Evolutionary conservation across 2,113 vertebrate genomes (phyloP).

Genomic region (Sciurus niger): DNA sequence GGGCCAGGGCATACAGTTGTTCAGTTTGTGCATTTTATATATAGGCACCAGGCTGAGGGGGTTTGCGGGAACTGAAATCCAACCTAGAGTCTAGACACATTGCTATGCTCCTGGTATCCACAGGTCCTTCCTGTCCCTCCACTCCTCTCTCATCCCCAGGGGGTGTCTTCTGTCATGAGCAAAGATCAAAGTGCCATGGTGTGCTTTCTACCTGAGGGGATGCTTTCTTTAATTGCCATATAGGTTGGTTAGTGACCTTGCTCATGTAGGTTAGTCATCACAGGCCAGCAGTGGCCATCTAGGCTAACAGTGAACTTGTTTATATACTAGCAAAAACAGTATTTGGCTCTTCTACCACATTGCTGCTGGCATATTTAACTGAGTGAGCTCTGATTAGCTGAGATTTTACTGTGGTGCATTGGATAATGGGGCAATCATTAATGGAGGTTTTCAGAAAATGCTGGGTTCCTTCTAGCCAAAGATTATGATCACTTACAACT

Average conservation of each 20-base stretch:
- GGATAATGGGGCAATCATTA: background rate
- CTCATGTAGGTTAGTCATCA: background rate
- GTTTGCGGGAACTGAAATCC: background rate
- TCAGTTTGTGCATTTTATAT: background rate
- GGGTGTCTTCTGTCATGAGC: background rate
- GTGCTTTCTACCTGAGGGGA: background rate
- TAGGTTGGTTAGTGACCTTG: background rate
- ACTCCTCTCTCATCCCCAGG: rapidly evolving
- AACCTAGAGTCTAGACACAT: background rate
- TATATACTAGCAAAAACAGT: background rate
- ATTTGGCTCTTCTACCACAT: background rate
- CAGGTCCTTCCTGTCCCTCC: background rate
- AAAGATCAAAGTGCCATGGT: background rate
- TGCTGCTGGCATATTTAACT: background rate
- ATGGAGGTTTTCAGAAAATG: conserved; percentile 13
- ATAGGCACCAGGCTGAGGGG: background rate
- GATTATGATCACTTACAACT: background rate
- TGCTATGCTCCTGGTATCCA: background rate
- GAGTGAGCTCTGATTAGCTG: background rate
- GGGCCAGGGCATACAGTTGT: too few relatives aligned
- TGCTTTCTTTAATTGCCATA: background rate
- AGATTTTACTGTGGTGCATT: background rate
- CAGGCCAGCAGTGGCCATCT: background rate
- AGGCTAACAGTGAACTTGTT: background rate
- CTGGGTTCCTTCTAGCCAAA: conserved; percentile 38